Evolutionary conservation across 2,113 vertebrate genomes (phyloP).

Genomic region (Oenanthe melanoleuca): DNA sequence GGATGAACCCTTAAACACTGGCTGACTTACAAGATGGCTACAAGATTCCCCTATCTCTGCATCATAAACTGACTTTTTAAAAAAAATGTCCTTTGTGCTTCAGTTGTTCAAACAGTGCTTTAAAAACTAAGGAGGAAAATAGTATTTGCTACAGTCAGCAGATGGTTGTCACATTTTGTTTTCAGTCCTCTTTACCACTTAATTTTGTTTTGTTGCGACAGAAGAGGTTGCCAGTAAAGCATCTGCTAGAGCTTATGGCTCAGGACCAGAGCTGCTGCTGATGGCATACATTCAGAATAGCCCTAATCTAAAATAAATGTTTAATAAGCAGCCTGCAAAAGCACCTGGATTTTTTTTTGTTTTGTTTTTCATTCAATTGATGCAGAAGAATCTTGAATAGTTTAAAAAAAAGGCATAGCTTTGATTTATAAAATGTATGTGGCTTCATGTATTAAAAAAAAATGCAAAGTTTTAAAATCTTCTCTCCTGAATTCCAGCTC

Average conservation of each 20-base stretch:
- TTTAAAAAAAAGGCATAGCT: neutral
- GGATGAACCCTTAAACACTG: conserved; percentile 66
- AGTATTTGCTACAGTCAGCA: conserved; percentile 81
- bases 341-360: conserved; percentile 62
- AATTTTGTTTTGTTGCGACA: conserved; percentile 82
- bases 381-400: neutral
- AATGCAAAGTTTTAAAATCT: conserved; percentile 62
- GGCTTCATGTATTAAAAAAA: conserved; percentile 35
- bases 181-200: conserved; percentile 81
- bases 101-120: conserved; percentile 70
- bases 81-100: conserved; percentile 63
- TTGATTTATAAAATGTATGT: conserved; percentile 51
- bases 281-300: conserved; percentile 75
- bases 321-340: conserved; percentile 74
- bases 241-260: conserved; percentile 84
- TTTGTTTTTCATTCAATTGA: conserved; percentile 17
- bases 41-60: conserved; percentile 54
- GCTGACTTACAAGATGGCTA: conserved; percentile 47
- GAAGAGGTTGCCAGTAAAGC: conserved; percentile 82
- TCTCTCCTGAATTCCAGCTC: conserved; percentile 87
- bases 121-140: conserved; percentile 70
- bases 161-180: conserved; percentile 86
- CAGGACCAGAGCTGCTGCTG: conserved; percentile 70
- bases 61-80: conserved; percentile 54
- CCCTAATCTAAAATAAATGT: conserved; percentile 82